A percentile compares a stretch with the other conserved stretches of the same genome.
phyloP scores from a whole-genome alignment of 2,797 vertebrate species.

The Sarcoramphus papa region DNA sequence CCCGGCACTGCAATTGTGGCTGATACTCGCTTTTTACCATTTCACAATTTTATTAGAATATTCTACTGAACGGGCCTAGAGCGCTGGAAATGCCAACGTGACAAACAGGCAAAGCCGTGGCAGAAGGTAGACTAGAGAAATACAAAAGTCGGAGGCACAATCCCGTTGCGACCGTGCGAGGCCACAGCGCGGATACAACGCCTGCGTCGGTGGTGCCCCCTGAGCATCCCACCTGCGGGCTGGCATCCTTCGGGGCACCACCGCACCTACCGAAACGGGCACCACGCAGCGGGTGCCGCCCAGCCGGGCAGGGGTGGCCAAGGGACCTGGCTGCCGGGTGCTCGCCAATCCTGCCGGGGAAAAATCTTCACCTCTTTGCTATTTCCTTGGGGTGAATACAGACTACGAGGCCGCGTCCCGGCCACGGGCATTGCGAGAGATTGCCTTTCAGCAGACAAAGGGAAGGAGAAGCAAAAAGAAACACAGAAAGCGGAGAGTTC shows the following conservation, averaged over 20 bases:
- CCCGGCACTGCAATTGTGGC: too few relatives aligned
- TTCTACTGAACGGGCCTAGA: neutral
- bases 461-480: neutral
- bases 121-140: neutral
- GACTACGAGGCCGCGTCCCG: fast-evolving
- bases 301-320: too few relatives aligned
- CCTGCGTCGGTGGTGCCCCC: too few relatives aligned
- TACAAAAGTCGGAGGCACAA: neutral
- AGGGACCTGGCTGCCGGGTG: neutral
- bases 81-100: neutral
- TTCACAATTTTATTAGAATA: too few relatives aligned
- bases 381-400: neutral
- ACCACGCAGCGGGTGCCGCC: neutral
- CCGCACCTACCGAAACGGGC: too few relatives aligned
- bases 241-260: neutral
- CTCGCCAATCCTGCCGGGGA: neutral
- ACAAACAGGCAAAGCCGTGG: too few relatives aligned
- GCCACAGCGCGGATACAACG: too few relatives aligned
- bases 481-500: neutral
- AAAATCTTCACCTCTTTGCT: neutral
- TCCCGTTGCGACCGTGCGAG: too few relatives aligned
- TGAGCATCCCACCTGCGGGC: neutral
- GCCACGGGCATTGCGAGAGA: fast-evolving
- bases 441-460: neutral
- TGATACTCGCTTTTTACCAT: too few relatives aligned